Conservation (phyloP, 92 coral and sea anemone species). For the Pocillopora meandrina region DNA sequence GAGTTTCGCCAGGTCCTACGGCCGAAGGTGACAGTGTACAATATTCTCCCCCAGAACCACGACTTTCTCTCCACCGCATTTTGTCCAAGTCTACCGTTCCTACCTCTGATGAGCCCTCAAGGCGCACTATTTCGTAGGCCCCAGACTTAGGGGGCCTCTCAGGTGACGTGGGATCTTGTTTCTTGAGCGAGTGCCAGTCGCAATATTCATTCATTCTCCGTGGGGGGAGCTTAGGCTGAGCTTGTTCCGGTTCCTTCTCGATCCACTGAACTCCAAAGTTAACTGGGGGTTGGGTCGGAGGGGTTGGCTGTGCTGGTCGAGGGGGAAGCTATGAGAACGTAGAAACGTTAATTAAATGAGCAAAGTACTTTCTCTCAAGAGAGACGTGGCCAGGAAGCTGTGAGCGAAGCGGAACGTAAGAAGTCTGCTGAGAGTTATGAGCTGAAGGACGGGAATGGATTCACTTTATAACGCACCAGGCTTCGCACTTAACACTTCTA, state of each 20-base stretch:
- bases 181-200: constrained; percentile 34
- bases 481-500: neutral
- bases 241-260: constrained; percentile 44
- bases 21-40: constrained; percentile 72
- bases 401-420: neutral
- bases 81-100: constrained; percentile 64
- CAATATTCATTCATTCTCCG: constrained; percentile 58
- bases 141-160: constrained; percentile 34
- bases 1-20: constrained; percentile 29
- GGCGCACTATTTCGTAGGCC: constrained; percentile 74
- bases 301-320: constrained; percentile 35
- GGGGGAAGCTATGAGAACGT: neutral
- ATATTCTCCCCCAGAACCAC: constrained; percentile 66
- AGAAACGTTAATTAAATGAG: neutral
- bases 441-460: neutral
- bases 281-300: constrained; percentile 1
- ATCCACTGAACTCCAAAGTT: constrained; percentile 41
- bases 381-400: neutral
- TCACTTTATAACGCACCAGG: neutral
- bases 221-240: constrained; percentile 38
- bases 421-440: neutral
- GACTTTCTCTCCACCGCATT: constrained; percentile 27
- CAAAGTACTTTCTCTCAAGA: neutral
- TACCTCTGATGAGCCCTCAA: constrained; percentile 69
- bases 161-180: constrained; percentile 24